phyloP scores from a whole-genome alignment of 2,888 invertebrate species.

The Macrosoma leucophasiata region DNA sequence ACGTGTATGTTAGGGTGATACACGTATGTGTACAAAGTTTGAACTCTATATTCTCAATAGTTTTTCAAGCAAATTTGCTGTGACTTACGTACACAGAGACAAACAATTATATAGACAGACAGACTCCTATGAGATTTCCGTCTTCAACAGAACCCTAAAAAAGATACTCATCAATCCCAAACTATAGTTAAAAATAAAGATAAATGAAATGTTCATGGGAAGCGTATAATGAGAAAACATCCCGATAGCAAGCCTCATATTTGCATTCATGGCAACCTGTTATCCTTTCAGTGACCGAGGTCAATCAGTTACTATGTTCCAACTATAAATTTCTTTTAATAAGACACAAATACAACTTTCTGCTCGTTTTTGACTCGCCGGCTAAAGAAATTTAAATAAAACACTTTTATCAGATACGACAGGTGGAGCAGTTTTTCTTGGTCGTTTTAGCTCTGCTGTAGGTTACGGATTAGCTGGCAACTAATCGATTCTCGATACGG shows the following conservation, averaged over 20 bases:
- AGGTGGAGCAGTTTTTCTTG: conserved; percentile 61
- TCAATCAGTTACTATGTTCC: conserved; percentile 70
- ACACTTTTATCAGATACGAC: conserved; percentile 75
- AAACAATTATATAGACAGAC: too few species aligned
- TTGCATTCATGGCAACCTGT: conserved; percentile 54
- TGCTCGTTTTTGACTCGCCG: conserved; percentile 67
- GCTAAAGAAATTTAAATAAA: conserved; percentile 73
- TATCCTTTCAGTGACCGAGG: conserved; percentile 66
- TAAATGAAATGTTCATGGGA: too few species aligned
- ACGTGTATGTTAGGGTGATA: too few species aligned
- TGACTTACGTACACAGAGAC: too few species aligned
- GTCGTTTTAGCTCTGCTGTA: conserved; percentile 69
- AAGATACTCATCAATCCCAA: too few species aligned
- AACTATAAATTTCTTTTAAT: conserved; percentile 76
- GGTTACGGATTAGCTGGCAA: conserved; percentile 67
- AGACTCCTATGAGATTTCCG: too few species aligned
- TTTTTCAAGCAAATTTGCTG: too few species aligned
- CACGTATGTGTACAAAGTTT: too few species aligned
- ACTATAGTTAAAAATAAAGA: too few species aligned
- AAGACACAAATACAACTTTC: conserved; percentile 71
- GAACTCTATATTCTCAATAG: too few species aligned
- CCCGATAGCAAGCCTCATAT: conserved; percentile 36
- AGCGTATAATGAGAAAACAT: conserved; percentile 7
- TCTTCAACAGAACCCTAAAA: too few species aligned
- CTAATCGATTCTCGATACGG: conserved; percentile 66